Conservation (phyloP, 2,797 vertebrate genomes). For the Protonibea diacanthus region DNA sequence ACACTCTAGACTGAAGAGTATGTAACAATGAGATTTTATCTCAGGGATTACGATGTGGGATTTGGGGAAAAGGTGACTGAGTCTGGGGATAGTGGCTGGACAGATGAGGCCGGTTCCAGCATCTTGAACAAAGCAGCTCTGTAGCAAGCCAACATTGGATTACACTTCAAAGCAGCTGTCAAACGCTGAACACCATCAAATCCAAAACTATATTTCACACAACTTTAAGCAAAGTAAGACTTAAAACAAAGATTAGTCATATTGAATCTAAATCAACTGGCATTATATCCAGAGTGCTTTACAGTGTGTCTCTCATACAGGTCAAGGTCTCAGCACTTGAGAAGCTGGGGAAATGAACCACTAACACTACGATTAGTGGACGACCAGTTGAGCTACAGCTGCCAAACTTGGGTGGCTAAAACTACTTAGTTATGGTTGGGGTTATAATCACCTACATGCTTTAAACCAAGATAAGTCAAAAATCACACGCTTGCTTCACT, state of each 20-base stretch:
- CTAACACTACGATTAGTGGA: background rate
- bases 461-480: background rate
- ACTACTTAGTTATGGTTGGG: background rate
- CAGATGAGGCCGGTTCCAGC: background rate
- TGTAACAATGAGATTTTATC: background rate
- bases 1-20: background rate
- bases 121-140: conserved; percentile 24
- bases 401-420: background rate
- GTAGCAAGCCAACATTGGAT: conserved; percentile 30
- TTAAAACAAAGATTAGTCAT: background rate
- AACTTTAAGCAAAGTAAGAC: background rate
- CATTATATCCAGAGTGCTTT: background rate
- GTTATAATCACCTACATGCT: too few species aligned
- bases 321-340: background rate
- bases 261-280: background rate
- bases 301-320: background rate
- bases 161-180: conserved; percentile 4
- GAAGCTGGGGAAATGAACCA: background rate
- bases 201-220: background rate
- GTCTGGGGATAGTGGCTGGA: background rate
- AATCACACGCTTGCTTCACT: background rate
- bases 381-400: too few species aligned
- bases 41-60: background rate
- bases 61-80: background rate
- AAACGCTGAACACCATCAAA: background rate